Conservation (phyloP, 37 sponge, comb jelly and placozoan genomes). For the Mnemiopsis leidyi region DNA sequence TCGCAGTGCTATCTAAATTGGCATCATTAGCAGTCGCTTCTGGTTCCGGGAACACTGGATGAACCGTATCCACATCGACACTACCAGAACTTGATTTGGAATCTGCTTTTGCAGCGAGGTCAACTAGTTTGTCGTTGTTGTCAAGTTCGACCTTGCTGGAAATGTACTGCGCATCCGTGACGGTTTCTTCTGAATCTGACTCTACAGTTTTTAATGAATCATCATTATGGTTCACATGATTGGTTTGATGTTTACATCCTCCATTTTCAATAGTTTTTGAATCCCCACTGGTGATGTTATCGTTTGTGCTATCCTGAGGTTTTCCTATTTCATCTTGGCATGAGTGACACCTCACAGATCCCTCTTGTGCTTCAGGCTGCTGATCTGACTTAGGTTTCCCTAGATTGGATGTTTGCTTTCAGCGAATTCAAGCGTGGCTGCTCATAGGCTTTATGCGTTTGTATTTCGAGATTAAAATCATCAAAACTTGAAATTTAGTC, state of each 20-base stretch:
- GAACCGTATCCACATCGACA: background rate
- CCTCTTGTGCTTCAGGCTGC: background rate
- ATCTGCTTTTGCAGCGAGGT: background rate
- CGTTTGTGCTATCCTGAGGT: no score
- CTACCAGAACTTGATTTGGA: background rate
- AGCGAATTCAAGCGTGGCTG: no score
- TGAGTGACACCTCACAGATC: background rate
- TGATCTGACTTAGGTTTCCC: background rate
- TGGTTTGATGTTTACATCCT: no score
- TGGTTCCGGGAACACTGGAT: no score
- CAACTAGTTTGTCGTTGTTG: background rate
- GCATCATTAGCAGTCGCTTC: background rate
- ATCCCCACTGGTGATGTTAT: no score
- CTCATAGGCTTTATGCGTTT: no score
- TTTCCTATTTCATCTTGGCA: background rate
- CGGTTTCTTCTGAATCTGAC: no score
- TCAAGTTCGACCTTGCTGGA: background rate
- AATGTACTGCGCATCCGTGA: background rate
- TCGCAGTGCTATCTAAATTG: background rate
- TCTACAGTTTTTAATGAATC: no score
- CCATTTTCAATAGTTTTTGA: no score
- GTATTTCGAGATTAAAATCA: no score
- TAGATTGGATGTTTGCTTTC: background rate
- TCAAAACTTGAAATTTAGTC: no score
- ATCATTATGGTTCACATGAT: no score